Conservation (phyloP, 2,888 invertebrate genomes). For the Nebria brevicollis region DNA sequence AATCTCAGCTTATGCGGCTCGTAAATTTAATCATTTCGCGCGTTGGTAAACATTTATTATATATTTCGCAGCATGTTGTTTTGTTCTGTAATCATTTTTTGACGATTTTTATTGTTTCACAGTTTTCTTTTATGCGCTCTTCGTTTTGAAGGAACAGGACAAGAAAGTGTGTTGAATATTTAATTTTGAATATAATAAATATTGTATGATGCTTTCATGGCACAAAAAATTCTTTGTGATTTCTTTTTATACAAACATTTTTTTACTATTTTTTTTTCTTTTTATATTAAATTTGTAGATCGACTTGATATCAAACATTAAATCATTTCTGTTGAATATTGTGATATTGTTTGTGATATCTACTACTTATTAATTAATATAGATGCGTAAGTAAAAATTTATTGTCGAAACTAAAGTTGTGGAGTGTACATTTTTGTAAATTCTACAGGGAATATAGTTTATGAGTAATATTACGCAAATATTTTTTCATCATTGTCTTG, state of each 20-base stretch:
- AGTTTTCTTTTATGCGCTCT: not conserved
- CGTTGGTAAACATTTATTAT: not conserved
- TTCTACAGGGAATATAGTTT: not conserved
- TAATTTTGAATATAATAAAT: not conserved
- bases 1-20: constrained; percentile 30
- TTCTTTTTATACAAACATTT: not conserved
- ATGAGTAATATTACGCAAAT: not conserved
- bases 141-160: not conserved
- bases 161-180: not conserved
- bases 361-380: too few species aligned
- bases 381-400: too few species aligned
- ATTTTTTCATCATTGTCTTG: not conserved
- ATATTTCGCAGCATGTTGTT: not conserved
- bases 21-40: constrained; percentile 29
- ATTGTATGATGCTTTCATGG: not conserved
- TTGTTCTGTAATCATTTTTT: not conserved
- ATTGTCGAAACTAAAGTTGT: not conserved
- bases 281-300: too few species aligned
- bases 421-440: not conserved
- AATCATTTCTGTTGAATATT: too few species aligned
- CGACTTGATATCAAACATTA: too few species aligned
- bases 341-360: too few species aligned
- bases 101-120: not conserved
- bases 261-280: too few species aligned
- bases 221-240: not conserved